phyloP scores from a whole-genome alignment of 1,140 invertebrate species.

The Stegodyphus mimosarum region DNA sequence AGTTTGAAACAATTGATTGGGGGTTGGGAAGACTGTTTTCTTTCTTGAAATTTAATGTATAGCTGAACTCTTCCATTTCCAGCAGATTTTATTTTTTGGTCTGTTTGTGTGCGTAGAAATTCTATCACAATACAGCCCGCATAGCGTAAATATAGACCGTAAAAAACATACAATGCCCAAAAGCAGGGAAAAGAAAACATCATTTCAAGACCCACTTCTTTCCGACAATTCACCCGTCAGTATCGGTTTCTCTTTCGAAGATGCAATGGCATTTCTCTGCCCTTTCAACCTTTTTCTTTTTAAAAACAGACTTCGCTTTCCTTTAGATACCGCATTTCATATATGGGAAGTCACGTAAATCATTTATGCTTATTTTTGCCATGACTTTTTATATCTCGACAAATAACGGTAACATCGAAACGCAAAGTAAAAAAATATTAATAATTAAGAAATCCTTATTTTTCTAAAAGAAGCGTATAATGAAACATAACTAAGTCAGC shows the following conservation, averaged over 20 bases:
- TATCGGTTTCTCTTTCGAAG: constrained; percentile 29
- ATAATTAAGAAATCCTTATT: no score
- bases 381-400: no score
- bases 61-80: not conserved
- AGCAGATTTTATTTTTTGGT: not conserved
- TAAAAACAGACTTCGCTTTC: constrained; percentile 23
- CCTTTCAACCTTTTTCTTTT: not conserved
- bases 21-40: no score
- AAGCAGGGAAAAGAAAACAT: not conserved
- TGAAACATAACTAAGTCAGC: no score
- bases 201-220: constrained; percentile 13
- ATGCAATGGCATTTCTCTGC: not conserved
- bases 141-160: not conserved
- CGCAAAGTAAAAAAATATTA: no score
- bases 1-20: no score
- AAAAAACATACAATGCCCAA: not conserved
- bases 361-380: no score
- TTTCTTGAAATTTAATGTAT: no score
- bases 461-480: no score
- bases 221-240: constrained; percentile 15
- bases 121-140: not conserved
- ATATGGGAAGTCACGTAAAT: no score
- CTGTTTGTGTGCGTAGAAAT: not conserved
- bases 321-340: no score
- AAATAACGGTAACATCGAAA: no score